Evolutionary conservation across 2,888 invertebrate genomes (phyloP), one percentile per base, ranked within the genome.

Genomic region (Cabera pusaria): DNA sequence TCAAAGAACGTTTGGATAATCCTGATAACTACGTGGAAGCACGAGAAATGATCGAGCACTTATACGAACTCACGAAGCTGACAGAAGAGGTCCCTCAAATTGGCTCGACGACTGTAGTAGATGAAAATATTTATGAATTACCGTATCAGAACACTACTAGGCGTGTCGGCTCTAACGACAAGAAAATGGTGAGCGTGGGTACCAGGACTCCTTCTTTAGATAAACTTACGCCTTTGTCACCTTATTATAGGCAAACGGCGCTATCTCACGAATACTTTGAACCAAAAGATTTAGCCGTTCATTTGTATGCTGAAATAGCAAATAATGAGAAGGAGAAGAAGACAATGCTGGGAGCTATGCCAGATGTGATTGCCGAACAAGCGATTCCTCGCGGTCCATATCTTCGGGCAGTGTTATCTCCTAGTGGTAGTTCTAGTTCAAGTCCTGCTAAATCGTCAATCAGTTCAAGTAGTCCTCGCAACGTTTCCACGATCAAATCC

Each of bases 21-120:
- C 94, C 94, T 0, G 91, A 92, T 34, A 93, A 93, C 39, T 94
- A 93, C 54, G 91, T 92, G 33, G 93, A 94, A 64, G 94, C 95
- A 1, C 87, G 93, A 19, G 94, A 94, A 72, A 93, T 93, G 87
- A 95, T 95, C 43, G 94, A 95, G 63, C 93, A 93, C 57, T 79
- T 94, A 3, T 94, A 94, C 59, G 94, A 94, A 69, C 88, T 93
- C 31, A 93, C 94, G 26, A 93, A 94, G 64, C 91, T 93, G 19
- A 41, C 42, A 1, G 93, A 93, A 59, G 93, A 93, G 56, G 26
- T 32, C 9, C 39, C 48, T 2, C 35, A 14, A 28, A 92, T 90
- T 46, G 92, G 91, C 53, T 91, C 91, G 46, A 85, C 87, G 40
- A 91, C 91, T 50, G 49, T 55, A 2, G 45, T 49, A 0, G 78